Conservation (phyloP, 1,140 invertebrate species). For the Caligus rogercresseyi region DNA sequence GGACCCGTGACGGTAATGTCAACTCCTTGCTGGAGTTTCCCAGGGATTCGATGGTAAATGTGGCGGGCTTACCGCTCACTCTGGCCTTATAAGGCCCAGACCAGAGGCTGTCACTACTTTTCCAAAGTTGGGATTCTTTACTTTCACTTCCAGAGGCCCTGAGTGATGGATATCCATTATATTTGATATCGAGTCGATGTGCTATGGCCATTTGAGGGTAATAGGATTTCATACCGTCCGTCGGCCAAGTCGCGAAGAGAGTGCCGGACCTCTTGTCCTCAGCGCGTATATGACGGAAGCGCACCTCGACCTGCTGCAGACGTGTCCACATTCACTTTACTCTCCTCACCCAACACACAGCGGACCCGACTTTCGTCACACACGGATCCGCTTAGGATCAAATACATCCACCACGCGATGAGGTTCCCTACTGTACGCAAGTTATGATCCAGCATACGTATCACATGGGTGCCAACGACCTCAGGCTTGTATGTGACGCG, state of each 20-base stretch:
- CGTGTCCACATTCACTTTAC: constrained; percentile 48
- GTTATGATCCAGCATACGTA: constrained; percentile 29
- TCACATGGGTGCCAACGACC: constrained; percentile 42
- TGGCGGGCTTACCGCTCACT: constrained; percentile 52
- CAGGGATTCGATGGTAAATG: constrained; percentile 67
- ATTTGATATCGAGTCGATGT: constrained; percentile 57
- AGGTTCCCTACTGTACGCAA: constrained; percentile 40
- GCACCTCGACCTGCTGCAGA: constrained; percentile 57
- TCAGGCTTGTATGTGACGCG: constrained; percentile 28
- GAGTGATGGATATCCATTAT: constrained; percentile 42
- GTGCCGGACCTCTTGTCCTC: constrained; percentile 46
- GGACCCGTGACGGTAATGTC: constrained; percentile 75
- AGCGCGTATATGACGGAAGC: constrained; percentile 56
- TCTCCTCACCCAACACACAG: constrained; percentile 60
- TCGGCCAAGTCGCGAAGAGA: constrained; percentile 35
- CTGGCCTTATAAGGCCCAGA: constrained; percentile 60
- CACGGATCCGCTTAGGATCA: constrained; percentile 61
- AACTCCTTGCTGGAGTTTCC: constrained; percentile 62
- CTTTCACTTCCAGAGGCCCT: constrained; percentile 35
- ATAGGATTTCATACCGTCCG: constrained; percentile 47
- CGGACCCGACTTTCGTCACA: constrained; percentile 65
- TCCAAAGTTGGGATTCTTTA: constrained; percentile 40
- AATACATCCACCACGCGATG: too few species aligned
- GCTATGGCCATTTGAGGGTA: constrained; percentile 58
- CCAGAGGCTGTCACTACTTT: constrained; percentile 58